phyloP scores from a whole-genome alignment of 2,797 vertebrate species.

The Semaprochilodus insignis region DNA sequence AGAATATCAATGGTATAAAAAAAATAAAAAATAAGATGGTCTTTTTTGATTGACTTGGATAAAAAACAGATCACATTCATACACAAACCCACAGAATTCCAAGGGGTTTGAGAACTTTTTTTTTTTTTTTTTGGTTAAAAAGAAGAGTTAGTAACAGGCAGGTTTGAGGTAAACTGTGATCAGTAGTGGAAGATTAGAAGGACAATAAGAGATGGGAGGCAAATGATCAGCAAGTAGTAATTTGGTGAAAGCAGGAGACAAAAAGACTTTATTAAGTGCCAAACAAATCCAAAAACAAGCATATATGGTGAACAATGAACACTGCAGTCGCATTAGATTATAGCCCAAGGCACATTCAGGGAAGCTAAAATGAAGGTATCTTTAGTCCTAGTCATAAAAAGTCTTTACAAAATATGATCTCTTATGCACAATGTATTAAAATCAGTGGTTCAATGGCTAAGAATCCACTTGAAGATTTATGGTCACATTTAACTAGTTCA shows the following conservation, averaged over 20 bases:
- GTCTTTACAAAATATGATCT: conserved; percentile 49
- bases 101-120: too few relatives aligned
- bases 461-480: neutral
- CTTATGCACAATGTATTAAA: neutral
- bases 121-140: too few relatives aligned
- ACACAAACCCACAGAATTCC: neutral
- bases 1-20: too few relatives aligned
- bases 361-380: conserved; percentile 48
- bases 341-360: conserved; percentile 69
- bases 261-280: conserved; percentile 67
- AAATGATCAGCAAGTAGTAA: neutral
- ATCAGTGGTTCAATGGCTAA: conserved; percentile 1
- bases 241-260: conserved; percentile 14
- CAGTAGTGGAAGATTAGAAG: too few relatives aligned
- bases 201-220: neutral
- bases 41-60: too few relatives aligned
- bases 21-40: too few relatives aligned
- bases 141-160: neutral
- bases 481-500: neutral
- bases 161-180: neutral
- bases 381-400: conserved; percentile 42
- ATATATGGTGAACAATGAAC: neutral
- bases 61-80: too few relatives aligned
- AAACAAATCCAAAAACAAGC: conserved; percentile 59
- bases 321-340: conserved; percentile 42